Evolutionary conservation across 2,888 invertebrate genomes (phyloP).

Genomic region (Mongoloraphidia duomilia): DNA sequence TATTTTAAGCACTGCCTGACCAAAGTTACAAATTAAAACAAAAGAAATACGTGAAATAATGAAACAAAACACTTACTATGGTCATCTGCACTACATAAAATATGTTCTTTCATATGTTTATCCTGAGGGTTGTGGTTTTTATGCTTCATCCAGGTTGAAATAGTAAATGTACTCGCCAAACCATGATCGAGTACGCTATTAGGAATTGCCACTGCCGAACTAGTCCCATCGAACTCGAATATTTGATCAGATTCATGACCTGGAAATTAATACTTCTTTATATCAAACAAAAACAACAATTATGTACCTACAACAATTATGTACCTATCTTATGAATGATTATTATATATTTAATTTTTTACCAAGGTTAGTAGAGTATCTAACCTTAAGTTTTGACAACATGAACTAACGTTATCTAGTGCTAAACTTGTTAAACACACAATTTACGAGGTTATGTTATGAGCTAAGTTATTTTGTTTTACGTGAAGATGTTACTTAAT

Average conservation of each 20-base stretch:
- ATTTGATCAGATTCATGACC: constrained; percentile 73
- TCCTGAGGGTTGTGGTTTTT: constrained; percentile 63
- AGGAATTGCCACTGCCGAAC: constrained; percentile 76
- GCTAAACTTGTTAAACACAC: too few species aligned
- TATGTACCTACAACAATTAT: too few species aligned
- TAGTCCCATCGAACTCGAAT: constrained; percentile 88
- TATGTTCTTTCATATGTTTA: constrained; percentile 89
- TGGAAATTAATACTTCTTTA: constrained; percentile 14
- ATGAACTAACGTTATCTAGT: too few species aligned
- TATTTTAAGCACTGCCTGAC: not conserved
- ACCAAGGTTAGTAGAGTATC: too few species aligned
- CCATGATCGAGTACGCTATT: constrained; percentile 59
- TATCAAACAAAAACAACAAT: too few species aligned
- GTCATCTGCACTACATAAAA: constrained; percentile 93
- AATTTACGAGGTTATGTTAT: too few species aligned
- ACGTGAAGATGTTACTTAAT: too few species aligned
- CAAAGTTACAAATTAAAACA: not conserved
- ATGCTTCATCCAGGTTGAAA: constrained; percentile 93
- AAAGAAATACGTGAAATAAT: not conserved
- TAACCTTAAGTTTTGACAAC: too few species aligned
- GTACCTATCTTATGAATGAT: too few species aligned
- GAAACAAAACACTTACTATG: constrained; percentile 56
- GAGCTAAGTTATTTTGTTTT: too few species aligned
- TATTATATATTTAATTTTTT: too few species aligned
- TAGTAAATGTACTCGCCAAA: constrained; percentile 69